A percentile compares a stretch with the other conserved stretches of the same genome.
phyloP scores from a whole-genome alignment of 2,888 invertebrate genomes.

The Odontocolon sp. region DNA sequence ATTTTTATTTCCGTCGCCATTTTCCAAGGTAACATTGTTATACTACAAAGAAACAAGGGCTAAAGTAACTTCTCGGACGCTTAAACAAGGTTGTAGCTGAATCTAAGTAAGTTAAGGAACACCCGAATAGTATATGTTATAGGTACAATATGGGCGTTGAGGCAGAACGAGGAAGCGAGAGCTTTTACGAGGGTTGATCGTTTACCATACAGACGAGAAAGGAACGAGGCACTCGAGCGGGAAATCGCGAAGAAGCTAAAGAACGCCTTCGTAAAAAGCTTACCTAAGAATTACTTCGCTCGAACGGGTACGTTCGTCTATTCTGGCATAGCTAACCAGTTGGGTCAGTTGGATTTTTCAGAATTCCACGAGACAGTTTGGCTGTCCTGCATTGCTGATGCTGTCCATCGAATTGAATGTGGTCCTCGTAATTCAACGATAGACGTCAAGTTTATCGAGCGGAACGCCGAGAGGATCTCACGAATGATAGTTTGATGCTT shows the following conservation, averaged over 20 bases:
- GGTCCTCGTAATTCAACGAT: conserved; percentile 54
- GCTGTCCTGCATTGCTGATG: conserved; percentile 36
- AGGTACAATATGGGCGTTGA: conserved; percentile 1
- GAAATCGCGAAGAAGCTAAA: conserved; percentile 47
- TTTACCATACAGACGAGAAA: conserved; percentile 60
- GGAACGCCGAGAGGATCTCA: conserved; percentile 21
- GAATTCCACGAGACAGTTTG: conserved; percentile 26
- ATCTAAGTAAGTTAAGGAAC: conserved; percentile 31
- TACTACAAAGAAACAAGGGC: no score
- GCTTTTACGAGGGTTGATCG: conserved; percentile 53
- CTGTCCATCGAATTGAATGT: no score
- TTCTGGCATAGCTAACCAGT: conserved; percentile 36
- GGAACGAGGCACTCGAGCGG: conserved; percentile 57
- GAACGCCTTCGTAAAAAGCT: conserved; percentile 50
- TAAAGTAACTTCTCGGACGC: no score
- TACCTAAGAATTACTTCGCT: conserved; percentile 55
- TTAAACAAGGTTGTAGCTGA: not conserved
- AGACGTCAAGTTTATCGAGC: conserved; percentile 57
- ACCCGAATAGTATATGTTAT: conserved; percentile 17
- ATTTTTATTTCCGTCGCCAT: no score
- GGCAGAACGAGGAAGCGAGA: conserved; percentile 8
- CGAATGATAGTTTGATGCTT: conserved; percentile 35
- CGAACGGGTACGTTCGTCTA: conserved; percentile 37
- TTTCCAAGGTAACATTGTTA: not conserved
- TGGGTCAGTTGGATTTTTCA: conserved; percentile 11